phyloP scores from a whole-genome alignment of 1,140 invertebrate species.

The Ruditapes philippinarum region DNA sequence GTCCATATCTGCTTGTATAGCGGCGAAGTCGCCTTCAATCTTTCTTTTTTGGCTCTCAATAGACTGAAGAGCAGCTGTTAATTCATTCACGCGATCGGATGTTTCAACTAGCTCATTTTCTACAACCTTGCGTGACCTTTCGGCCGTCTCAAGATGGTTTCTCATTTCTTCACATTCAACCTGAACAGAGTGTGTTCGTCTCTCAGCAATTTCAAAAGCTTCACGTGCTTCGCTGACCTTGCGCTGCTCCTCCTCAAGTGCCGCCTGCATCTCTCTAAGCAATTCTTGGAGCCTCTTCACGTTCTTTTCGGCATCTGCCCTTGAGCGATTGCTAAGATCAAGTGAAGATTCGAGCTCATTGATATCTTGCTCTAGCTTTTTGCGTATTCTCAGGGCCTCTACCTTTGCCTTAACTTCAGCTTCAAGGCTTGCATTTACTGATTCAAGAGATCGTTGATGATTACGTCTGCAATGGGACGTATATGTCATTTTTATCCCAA shows the following conservation, averaged over 20 bases:
- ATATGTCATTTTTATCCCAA: too few relatives aligned
- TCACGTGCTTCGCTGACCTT: constrained; percentile 98
- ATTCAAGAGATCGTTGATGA: constrained; percentile 99
- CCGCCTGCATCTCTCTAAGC: constrained; percentile 92
- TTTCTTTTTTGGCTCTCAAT: constrained; percentile 98
- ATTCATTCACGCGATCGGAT: constrained; percentile 98
- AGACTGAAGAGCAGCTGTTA: constrained; percentile 96
- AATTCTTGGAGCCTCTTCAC: constrained; percentile 99
- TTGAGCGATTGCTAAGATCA: constrained; percentile 92
- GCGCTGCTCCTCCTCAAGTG: constrained; percentile 98
- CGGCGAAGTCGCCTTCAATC: constrained; percentile 98
- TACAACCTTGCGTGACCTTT: constrained; percentile 97
- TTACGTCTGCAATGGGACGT: constrained; percentile 93
- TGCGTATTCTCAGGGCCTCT: constrained; percentile 99
- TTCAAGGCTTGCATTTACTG: constrained; percentile 99
- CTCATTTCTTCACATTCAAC: constrained; percentile 99
- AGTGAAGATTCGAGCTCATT: constrained; percentile 99
- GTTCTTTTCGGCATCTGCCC: constrained; percentile 99
- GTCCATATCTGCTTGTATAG: constrained; percentile 92
- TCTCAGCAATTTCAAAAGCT: constrained; percentile 97
- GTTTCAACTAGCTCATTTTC: constrained; percentile 98
- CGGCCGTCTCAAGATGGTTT: constrained; percentile 97
- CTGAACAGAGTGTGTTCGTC: constrained; percentile 97
- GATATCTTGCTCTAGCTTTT: constrained; percentile 99
- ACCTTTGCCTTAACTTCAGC: constrained; percentile 99